These are phyloP conservation scores for Rhinichthys osculus DNA, from an alignment of 2,797 vertebrate species.

Conservation along the genomic window DNA sequence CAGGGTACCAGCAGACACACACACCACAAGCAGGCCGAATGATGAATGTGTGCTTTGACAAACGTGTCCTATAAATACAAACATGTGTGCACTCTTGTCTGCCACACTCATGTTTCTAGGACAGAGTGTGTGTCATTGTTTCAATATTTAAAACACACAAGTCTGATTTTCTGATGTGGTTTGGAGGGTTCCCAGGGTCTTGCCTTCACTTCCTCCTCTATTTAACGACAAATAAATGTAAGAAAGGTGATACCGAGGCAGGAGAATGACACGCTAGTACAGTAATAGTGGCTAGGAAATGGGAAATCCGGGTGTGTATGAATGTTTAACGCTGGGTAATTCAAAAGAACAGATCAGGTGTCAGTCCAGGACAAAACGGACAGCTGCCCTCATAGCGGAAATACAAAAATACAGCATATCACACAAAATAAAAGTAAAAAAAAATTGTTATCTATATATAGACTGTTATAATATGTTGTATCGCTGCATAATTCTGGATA, in stretches of 20 bases:
- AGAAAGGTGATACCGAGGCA: slow-evolving; percentile 44
- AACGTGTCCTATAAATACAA: slow-evolving; percentile 68
- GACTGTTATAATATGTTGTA: too few species aligned
- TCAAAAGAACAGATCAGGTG: slow-evolving; percentile 48
- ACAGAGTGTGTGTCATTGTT: slow-evolving; percentile 13
- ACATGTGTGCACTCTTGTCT: slow-evolving; percentile 58
- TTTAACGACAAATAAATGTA: slow-evolving; percentile 45
- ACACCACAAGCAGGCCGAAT: slow-evolving; percentile 30
- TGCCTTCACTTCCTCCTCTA: neutral
- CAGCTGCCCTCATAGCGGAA: neutral
- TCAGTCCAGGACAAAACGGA: slow-evolving; percentile 50
- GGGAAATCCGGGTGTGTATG: slow-evolving; percentile 13
- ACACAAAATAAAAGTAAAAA: neutral
- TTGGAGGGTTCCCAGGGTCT: neutral
- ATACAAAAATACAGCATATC: neutral
- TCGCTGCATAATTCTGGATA: neutral
- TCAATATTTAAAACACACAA: slow-evolving; percentile 7
- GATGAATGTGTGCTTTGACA: slow-evolving; percentile 76
- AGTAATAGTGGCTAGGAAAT: neutral
- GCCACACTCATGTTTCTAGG: slow-evolving; percentile 34
- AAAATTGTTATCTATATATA: neutral
- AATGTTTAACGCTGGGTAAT: neutral
- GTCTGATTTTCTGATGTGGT: slow-evolving; percentile 21
- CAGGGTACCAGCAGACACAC: slow-evolving; percentile 39
- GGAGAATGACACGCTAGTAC: neutral